Evolutionary conservation across 2,888 invertebrate species (phyloP).

Genomic region (Phaedon cochleariae): DNA sequence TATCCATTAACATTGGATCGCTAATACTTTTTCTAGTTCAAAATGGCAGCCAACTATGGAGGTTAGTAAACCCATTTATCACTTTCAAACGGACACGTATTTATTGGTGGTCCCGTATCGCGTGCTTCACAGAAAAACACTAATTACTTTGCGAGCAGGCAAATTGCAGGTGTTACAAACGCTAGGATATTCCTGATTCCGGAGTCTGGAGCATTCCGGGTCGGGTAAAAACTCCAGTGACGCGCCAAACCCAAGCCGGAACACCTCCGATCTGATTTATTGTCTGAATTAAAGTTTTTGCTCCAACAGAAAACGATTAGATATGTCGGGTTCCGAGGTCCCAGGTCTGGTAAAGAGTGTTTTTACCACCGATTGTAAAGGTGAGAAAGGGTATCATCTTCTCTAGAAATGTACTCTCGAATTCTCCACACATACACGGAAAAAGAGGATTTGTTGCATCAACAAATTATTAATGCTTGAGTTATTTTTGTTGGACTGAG

Average conservation of each 20-base stretch:
- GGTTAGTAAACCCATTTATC: not conserved
- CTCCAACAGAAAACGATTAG: conserved; percentile 36
- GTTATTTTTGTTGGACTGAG: no score
- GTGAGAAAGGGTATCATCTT: no score
- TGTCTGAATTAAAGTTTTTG: conserved; percentile 45
- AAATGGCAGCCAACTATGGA: not conserved
- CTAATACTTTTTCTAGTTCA: no score
- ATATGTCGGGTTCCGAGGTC: not conserved
- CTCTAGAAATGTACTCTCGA: no score
- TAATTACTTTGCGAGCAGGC: conserved; percentile 62
- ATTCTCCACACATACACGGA: no score
- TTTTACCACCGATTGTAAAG: not conserved
- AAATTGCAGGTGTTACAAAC: conserved; percentile 63
- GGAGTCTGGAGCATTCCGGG: conserved; percentile 33
- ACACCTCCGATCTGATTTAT: conserved; percentile 50
- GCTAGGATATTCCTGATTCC: conserved; percentile 54
- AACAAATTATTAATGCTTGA: no score
- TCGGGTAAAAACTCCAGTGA: conserved; percentile 35
- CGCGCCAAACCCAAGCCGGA: conserved; percentile 42
- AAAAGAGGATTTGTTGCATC: no score
- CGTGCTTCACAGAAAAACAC: conserved; percentile 55
- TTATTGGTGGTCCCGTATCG: not conserved
- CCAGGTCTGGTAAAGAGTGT: not conserved
- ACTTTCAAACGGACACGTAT: not conserved
- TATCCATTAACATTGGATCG: no score